Conservation (phyloP, 2,888 invertebrate genomes). For the Mesopsocus fuscifrons region DNA sequence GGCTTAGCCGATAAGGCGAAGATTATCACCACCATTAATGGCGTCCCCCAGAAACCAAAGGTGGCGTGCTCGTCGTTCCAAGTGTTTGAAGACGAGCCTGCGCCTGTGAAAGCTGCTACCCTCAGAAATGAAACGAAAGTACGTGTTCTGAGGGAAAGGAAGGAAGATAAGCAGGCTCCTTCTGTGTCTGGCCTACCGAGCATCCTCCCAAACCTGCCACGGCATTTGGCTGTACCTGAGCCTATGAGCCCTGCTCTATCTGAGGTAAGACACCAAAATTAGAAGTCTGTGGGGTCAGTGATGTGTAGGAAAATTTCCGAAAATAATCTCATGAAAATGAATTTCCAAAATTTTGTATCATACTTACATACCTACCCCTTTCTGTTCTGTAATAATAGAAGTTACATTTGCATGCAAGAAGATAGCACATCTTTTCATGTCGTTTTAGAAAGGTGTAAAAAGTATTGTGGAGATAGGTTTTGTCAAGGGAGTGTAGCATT, state of each 20-base stretch:
- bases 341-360: too few relatives aligned
- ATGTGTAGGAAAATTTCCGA: background rate
- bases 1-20: too few relatives aligned
- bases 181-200: background rate
- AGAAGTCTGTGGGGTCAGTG: background rate
- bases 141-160: background rate
- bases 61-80: too few relatives aligned
- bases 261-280: background rate
- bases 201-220: background rate
- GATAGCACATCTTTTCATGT: too few relatives aligned
- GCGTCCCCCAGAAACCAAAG: too few relatives aligned
- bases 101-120: background rate
- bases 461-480: background rate
- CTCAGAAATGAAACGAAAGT: background rate
- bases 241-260: background rate
- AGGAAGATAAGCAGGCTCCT: background rate
- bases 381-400: too few relatives aligned
- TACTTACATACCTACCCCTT: too few relatives aligned
- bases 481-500: background rate
- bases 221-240: background rate
- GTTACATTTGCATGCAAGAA: too few relatives aligned
- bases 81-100: background rate
- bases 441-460: too few relatives aligned
- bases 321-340: background rate
- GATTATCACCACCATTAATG: too few relatives aligned